These are phyloP conservation scores for Hypomecis atomaria DNA, from an alignment of 2,888 invertebrate genomes.

Conservation along the genomic window DNA sequence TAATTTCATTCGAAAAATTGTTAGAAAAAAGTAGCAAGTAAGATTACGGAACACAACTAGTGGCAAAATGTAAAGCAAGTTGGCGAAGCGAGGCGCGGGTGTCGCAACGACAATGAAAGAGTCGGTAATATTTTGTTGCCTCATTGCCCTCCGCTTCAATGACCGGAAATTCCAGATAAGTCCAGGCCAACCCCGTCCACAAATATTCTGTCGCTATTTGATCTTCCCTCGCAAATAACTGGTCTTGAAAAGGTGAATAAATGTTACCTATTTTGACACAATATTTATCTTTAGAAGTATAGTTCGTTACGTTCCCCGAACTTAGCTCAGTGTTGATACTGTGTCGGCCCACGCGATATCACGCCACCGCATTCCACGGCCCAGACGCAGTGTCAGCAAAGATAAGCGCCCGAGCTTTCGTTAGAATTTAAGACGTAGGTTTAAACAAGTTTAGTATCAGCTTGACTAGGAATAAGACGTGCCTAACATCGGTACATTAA, in stretches of 20 bases:
- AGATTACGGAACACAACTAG: background rate
- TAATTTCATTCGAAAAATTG: no score
- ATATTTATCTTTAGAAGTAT: background rate
- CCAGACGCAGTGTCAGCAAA: no score
- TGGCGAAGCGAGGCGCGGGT: constrained; percentile 17
- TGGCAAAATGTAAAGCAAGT: constrained; percentile 3
- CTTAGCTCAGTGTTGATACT: no score
- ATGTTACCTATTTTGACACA: constrained; percentile 49
- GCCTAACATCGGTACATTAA: no score
- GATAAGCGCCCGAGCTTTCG: no score
- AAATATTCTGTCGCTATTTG: constrained; percentile 58
- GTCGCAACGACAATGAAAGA: constrained; percentile 56
- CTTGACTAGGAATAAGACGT: no score
- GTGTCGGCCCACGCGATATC: no score
- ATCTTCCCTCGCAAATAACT: constrained; percentile 49
- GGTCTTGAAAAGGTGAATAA: constrained; percentile 57
- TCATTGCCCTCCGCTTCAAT: constrained; percentile 64
- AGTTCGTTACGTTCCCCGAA: no score
- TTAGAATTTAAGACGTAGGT: no score
- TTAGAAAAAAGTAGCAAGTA: background rate
- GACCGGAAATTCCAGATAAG: constrained; percentile 74
- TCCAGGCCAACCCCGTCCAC: constrained; percentile 55
- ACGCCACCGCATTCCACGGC: no score
- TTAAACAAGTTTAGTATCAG: no score
- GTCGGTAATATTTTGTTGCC: constrained; percentile 57